Conservation (phyloP, 2,113 vertebrate genomes). For the Pteruthius melanotis region DNA sequence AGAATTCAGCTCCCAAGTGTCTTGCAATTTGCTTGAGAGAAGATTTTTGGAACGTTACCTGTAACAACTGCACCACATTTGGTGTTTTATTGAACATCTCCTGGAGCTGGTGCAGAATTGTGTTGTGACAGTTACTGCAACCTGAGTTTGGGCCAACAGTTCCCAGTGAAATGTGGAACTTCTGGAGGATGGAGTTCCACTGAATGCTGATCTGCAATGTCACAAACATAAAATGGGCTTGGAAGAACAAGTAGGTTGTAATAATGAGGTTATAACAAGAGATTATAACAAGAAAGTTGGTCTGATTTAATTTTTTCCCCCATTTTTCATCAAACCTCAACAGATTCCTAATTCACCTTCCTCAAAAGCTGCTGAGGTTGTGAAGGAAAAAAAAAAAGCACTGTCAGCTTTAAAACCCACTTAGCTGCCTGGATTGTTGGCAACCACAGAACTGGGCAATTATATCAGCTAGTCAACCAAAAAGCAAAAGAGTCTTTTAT, state of each 20-base stretch:
- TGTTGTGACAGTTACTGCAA: conserved; percentile 99
- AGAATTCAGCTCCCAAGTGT: background rate
- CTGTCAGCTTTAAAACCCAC: background rate
- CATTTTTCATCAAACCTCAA: background rate
- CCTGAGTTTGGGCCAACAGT: conserved; percentile 98
- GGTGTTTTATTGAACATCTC: conserved; percentile 99
- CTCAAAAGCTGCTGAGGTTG: background rate
- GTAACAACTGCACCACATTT: conserved; percentile 92
- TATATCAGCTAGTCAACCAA: background rate
- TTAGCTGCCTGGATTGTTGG: background rate
- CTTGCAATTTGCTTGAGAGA: background rate
- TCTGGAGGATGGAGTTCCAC: conserved; percentile 91
- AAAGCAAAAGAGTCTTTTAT: background rate
- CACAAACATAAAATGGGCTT: conserved; percentile 41
- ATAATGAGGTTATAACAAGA: background rate
- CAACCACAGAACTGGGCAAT: background rate
- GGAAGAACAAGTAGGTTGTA: background rate
- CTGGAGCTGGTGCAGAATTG: conserved; percentile 97
- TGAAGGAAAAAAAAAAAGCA: background rate
- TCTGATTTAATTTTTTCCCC: background rate
- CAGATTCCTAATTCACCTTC: background rate
- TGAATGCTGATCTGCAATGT: conserved; percentile 90
- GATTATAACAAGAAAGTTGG: background rate
- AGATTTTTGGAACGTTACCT: conserved; percentile 74
- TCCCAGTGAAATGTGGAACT: conserved; percentile 94